Percentiles rank a stretch among this genome's conserved stretches.
phyloP scores from a whole-genome alignment of 2,888 invertebrate genomes.

The Lithophane socia region DNA sequence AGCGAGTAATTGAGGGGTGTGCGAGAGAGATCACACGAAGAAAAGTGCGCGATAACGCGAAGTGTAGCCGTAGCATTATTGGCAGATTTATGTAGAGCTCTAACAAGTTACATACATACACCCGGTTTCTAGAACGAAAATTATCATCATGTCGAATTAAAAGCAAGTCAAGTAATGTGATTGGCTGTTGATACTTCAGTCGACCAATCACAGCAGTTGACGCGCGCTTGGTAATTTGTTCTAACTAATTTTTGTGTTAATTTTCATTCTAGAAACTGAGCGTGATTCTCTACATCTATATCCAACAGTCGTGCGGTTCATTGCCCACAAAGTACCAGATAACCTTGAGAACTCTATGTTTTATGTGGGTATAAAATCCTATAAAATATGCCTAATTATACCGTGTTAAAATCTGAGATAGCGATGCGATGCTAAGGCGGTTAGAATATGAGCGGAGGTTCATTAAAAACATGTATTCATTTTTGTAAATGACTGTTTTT shows the following conservation, averaged over 20 bases:
- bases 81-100: background rate
- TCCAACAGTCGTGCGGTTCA: slow-evolving; percentile 13
- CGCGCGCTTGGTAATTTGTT: background rate
- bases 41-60: too few relatives aligned
- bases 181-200: background rate
- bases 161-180: background rate
- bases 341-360: slow-evolving; percentile 42
- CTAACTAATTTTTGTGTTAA: background rate
- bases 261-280: background rate
- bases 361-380: slow-evolving; percentile 19
- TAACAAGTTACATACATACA: background rate
- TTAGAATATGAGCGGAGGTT: background rate
- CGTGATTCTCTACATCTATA: background rate
- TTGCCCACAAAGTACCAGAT: slow-evolving; percentile 32
- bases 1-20: too few relatives aligned
- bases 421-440: background rate
- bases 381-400: slow-evolving; percentile 29
- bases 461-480: background rate
- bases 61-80: background rate
- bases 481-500: background rate
- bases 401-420: slow-evolving; percentile 2
- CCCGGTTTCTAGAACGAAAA: background rate
- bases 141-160: background rate
- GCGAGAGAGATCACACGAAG: too few relatives aligned
- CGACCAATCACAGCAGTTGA: background rate